These are phyloP conservation scores for Acanthisitta chloris DNA, from an alignment of 2,113 vertebrate species.

Conservation along the genomic window DNA sequence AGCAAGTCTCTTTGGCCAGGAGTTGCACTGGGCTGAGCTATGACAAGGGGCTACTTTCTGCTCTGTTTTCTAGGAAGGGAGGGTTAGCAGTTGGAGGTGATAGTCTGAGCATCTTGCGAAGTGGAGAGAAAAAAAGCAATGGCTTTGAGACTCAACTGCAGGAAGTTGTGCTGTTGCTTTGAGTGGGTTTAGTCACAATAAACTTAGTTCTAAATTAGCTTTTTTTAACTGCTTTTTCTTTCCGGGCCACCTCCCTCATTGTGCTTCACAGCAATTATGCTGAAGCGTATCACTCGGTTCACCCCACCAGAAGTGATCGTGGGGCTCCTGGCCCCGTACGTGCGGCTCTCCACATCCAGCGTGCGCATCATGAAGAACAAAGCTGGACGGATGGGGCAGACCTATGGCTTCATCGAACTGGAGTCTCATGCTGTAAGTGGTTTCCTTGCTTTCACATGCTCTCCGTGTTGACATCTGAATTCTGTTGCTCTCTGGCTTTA, in stretches of 20 bases:
- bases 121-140: neutral
- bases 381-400: constrained; percentile 79
- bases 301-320: constrained; percentile 91
- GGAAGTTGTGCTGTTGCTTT: neutral
- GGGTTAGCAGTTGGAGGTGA: fast-evolving
- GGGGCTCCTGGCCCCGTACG: constrained; percentile 88
- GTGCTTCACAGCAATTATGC: constrained; percentile 85
- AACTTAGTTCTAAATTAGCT: neutral
- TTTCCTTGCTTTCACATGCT: neutral
- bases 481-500: neutral
- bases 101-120: neutral
- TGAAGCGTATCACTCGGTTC: constrained; percentile 90
- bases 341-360: constrained; percentile 88
- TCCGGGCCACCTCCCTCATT: neutral
- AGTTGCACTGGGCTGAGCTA: neutral
- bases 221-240: neutral
- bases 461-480: neutral
- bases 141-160: neutral
- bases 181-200: neutral
- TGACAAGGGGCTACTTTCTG: neutral
- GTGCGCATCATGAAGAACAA: constrained; percentile 94
- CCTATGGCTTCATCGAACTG: constrained; percentile 94
- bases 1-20: neutral
- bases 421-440: constrained; percentile 89
- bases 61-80: neutral